A percentile compares a stretch with the other conserved stretches of the same genome.
Conservation (phyloP, 2,888 invertebrate genomes). For the Drosophila koepferae region DNA sequence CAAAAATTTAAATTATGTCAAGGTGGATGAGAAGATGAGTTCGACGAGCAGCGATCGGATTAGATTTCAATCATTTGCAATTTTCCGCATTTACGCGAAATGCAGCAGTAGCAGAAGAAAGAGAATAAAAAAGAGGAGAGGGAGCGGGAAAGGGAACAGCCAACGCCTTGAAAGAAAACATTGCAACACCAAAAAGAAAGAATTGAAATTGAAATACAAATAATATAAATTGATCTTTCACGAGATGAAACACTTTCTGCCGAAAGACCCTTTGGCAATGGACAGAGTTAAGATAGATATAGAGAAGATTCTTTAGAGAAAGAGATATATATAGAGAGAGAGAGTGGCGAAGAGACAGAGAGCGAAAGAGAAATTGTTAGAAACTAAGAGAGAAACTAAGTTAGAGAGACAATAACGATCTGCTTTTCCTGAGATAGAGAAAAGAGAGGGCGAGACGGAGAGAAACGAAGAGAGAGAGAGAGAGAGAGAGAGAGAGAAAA, state of each 20-base stretch:
- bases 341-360: neutral
- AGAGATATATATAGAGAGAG: neutral
- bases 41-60: slow-evolving; percentile 42
- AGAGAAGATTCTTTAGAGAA: too few relatives aligned
- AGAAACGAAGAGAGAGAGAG: neutral
- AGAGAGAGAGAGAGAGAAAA: neutral
- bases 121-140: neutral
- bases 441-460: neutral
- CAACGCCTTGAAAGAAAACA: slow-evolving; percentile 31
- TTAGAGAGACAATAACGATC: too few relatives aligned
- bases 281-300: neutral
- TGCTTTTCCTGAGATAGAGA: neutral
- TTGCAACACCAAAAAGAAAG: neutral
- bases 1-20: slow-evolving; percentile 69
- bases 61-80: slow-evolving; percentile 70
- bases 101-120: slow-evolving; percentile 26
- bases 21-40: slow-evolving; percentile 26
- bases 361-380: neutral
- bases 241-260: slow-evolving; percentile 8
- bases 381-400: neutral
- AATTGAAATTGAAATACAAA: slow-evolving; percentile 2
- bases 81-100: slow-evolving; percentile 76
- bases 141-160: neutral
- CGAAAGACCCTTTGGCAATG: neutral
- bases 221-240: slow-evolving; percentile 8